Percentiles rank a stretch among this genome's conserved stretches.
phyloP scores from a whole-genome alignment of 1,140 invertebrate genomes.

The Bombus picipes region DNA sequence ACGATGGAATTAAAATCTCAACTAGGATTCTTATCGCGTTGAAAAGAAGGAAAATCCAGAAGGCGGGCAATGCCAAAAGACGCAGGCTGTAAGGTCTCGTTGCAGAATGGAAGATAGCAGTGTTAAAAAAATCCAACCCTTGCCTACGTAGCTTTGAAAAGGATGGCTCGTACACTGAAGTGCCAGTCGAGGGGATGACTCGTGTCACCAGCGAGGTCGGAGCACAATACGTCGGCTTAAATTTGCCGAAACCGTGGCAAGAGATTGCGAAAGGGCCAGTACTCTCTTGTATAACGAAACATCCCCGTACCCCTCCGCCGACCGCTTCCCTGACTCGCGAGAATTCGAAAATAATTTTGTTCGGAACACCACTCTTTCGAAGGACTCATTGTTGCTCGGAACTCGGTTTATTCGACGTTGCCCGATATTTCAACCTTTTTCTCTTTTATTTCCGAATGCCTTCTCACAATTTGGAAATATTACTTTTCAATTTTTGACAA shows the following conservation, averaged over 20 bases:
- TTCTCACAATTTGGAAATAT: background rate
- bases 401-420: background rate
- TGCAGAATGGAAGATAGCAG: constrained; percentile 24
- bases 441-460: background rate
- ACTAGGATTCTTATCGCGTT: background rate
- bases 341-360: constrained; percentile 32
- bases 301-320: too few species aligned
- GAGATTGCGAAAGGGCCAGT: constrained; percentile 25
- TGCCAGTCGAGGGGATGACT: constrained; percentile 48
- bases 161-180: constrained; percentile 61
- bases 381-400: background rate
- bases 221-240: constrained; percentile 41
- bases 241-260: constrained; percentile 35
- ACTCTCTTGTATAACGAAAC: constrained; percentile 18
- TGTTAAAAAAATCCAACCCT: constrained; percentile 50
- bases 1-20: background rate
- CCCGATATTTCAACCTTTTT: too few species aligned
- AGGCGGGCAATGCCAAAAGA: background rate
- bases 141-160: constrained; percentile 52
- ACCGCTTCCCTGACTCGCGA: background rate
- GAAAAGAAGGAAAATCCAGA: background rate
- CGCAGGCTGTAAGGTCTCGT: background rate
- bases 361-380: background rate
- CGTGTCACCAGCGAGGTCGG: constrained; percentile 43
- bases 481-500: background rate